phyloP scores from a whole-genome alignment of 1,140 invertebrate genomes.

The Aphidius ervi region DNA sequence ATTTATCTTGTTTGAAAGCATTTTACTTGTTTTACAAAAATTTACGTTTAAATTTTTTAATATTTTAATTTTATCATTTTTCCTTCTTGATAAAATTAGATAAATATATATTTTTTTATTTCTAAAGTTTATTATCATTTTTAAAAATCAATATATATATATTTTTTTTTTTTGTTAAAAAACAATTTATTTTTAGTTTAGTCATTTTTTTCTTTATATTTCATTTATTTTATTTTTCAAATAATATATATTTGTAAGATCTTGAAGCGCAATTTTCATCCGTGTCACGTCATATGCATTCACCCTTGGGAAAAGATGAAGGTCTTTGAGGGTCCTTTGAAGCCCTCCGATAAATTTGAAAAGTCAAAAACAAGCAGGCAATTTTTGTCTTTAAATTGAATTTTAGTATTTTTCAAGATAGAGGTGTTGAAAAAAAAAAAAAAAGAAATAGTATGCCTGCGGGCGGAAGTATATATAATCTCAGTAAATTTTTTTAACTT shows the following conservation, averaged over 20 bases:
- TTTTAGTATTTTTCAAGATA: constrained; percentile 6
- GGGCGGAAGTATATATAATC: no score
- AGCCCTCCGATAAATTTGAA: constrained; percentile 14
- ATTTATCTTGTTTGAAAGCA: no score
- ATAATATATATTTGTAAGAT: not conserved
- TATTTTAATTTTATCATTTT: no score
- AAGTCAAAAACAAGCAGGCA: constrained; percentile 21
- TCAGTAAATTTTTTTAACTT: no score
- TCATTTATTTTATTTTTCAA: not conserved
- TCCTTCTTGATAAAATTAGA: no score
- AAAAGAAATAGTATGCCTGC: no score
- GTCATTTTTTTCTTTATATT: not conserved
- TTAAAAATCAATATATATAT: not conserved
- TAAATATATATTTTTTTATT: no score
- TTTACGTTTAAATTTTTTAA: not conserved
- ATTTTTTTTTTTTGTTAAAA: no score
- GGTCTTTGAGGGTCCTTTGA: constrained; percentile 15
- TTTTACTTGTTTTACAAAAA: not conserved
- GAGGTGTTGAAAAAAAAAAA: not conserved
- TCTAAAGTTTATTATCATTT: not conserved
- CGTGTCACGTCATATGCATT: constrained; percentile 17
- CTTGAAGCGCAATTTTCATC: constrained; percentile 16
- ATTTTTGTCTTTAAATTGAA: constrained; percentile 23
- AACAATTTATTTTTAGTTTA: not conserved
- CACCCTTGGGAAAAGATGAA: constrained; percentile 4